Evolutionary conservation across 2,888 invertebrate species (phyloP).

Genomic region (Drosophila nigricruria): DNA sequence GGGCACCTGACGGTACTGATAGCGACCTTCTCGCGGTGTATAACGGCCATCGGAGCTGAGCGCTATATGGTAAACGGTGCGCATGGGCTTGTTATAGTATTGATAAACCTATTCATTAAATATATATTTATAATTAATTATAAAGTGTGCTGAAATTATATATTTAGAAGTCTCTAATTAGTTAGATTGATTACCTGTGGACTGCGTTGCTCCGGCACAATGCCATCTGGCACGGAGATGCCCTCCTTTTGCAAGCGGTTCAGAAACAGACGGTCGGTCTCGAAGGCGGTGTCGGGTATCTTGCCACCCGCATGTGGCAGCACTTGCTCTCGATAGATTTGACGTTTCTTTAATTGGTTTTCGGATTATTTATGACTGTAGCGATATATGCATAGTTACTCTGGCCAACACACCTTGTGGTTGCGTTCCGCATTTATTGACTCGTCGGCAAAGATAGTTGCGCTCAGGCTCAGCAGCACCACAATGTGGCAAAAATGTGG

Average conservation of each 20-base stretch:
- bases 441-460: constrained; percentile 39
- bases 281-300: constrained; percentile 88
- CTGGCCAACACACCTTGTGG: constrained; percentile 65
- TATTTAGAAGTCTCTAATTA: background rate
- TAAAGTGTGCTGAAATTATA: background rate
- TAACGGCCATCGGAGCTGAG: constrained; percentile 87
- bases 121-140: background rate
- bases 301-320: constrained; percentile 88
- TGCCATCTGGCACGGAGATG: constrained; percentile 87
- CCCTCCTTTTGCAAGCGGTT: constrained; percentile 88
- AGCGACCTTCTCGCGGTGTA: constrained; percentile 86
- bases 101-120: constrained; percentile 80
- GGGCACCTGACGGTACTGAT: constrained; percentile 84
- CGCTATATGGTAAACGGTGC: constrained; percentile 85
- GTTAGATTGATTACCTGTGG: constrained; percentile 77
- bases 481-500: constrained; percentile 36
- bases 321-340: constrained; percentile 88
- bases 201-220: constrained; percentile 86
- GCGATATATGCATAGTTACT: background rate
- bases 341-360: constrained; percentile 86
- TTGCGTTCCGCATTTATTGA: constrained; percentile 55
- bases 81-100: constrained; percentile 79
- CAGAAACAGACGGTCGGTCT: constrained; percentile 87
- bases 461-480: constrained; percentile 50
- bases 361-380: constrained; percentile 49